Base-by-base conservation (phyloP, 2,113 vertebrate genomes). In the Thomomys bottae region DNA sequence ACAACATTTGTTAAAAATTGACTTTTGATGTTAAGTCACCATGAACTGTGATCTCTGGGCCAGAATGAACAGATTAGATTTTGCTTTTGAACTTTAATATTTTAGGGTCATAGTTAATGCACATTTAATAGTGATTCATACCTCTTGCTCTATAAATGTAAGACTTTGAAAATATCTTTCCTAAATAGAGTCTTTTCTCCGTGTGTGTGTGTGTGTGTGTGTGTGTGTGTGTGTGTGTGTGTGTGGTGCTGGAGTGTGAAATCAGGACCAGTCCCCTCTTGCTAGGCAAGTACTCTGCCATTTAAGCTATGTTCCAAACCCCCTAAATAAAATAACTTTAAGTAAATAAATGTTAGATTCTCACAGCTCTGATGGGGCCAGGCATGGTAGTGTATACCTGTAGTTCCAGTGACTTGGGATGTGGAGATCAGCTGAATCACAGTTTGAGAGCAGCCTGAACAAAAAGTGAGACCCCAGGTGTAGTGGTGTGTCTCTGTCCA, bases 31-130 rank as follows among this genome's bases (percentile, higher is more conserved):
- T 76, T 92, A 75, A 6, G n/a, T 89, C 87, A 76, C 67, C 2
- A 14, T 94, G 87, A 86, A 87, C 77, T 94, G 1, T 92, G 87
- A 87, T 94, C 54, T n/a, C 0, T 84, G 67, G 26, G n/a, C 85
- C 66, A 80, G 0, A 80, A 8, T 67, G 28, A 80, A 30, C 38
- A 72, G 81, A 45, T 14, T 45, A 63, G 72, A 80, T 84, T 84
- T 93, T 11, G 30, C 61, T 92, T 90, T 70, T 90, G 68, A 85
- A 63, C 32, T 61, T 91, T 70, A 23, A 83, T 81, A 80, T 38
- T 83, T 92, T 24, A 78, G 28, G 68, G 36, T 84, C 49, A 93
- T n/a, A 81, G 2, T 64, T 83, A 54, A 75, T 68, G 54, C 34
- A 77, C 57, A n/a, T 82, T 73, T 28, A 57, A 8, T 7, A 73